These are phyloP conservation scores for Tachuris rubrigastra DNA, from an alignment of 2,113 vertebrate genomes.

Conservation along the genomic window DNA sequence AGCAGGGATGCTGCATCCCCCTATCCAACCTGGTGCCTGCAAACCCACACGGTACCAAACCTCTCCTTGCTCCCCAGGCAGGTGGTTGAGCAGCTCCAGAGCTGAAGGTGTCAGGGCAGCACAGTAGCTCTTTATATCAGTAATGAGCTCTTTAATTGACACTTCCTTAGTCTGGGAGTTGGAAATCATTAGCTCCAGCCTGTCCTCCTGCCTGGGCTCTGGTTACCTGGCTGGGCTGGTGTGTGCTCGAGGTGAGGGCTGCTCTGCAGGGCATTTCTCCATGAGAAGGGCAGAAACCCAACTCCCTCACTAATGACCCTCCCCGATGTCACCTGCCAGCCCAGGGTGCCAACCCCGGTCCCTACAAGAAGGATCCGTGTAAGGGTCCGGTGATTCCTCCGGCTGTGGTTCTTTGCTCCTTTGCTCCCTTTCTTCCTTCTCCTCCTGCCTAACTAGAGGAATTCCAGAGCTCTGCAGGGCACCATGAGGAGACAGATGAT, in stretches of 20 bases:
- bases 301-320: not conserved
- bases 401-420: not conserved
- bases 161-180: not conserved
- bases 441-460: not conserved
- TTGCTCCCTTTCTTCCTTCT: not conserved
- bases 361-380: fast-evolving
- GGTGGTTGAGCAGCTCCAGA: not conserved
- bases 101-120: not conserved
- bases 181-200: not conserved
- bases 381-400: not conserved
- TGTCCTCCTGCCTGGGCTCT: not conserved
- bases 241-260: not conserved
- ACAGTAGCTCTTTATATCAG: conserved; percentile 13
- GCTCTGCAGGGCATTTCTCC: not conserved
- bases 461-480: conserved; percentile 12
- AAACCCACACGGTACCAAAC: fast-evolving
- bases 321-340: not conserved
- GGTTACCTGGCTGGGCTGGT: not conserved
- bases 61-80: not conserved
- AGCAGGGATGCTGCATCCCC: not conserved
- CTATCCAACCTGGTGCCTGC: fast-evolving
- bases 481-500: conserved; percentile 8
- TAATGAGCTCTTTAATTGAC: not conserved
- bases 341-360: not conserved
- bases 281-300: not conserved